Evolutionary conservation across 2,113 vertebrate species (phyloP).

Genomic region (Tetraodon nigroviridis): DNA sequence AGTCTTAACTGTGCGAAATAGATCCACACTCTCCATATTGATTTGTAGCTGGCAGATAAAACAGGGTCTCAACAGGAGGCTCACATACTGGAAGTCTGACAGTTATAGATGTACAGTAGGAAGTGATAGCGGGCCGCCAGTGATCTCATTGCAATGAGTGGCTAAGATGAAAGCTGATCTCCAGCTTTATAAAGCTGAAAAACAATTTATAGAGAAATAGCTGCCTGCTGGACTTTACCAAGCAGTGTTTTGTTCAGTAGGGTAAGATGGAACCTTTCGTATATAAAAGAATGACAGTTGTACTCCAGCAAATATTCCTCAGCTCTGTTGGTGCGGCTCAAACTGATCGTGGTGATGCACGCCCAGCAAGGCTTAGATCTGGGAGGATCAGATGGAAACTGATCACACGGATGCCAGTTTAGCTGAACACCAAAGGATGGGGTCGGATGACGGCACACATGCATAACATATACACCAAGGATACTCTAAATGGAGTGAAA

Average conservation of each 20-base stretch:
- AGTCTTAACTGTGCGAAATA: not conserved
- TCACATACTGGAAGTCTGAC: conserved; percentile 27
- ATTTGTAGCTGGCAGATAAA: conserved; percentile 26
- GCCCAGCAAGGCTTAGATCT: not conserved
- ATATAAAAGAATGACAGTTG: too few species aligned
- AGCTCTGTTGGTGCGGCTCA: too few species aligned
- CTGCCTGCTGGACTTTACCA: conserved; percentile 2
- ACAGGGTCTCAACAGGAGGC: conserved; percentile 11
- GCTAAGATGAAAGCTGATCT: conserved; percentile 53
- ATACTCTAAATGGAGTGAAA: not conserved
- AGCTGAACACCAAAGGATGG: not conserved
- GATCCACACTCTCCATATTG: conserved; percentile 18
- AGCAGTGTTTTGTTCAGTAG: too few species aligned
- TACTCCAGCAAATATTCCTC: too few species aligned
- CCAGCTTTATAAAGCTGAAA: conserved; percentile 18
- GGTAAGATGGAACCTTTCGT: too few species aligned
- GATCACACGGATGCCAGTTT: not conserved
- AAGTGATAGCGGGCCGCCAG: conserved; percentile 34
- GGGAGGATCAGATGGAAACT: not conserved
- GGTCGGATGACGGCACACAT: conserved; percentile 1
- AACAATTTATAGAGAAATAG: conserved; percentile 13
- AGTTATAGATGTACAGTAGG: conserved; percentile 5
- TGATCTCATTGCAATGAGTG: conserved; percentile 46
- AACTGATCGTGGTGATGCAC: not conserved
- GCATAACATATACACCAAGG: not conserved